These are phyloP conservation scores for Mobula hypostoma DNA, from an alignment of 2,113 vertebrate species.

Conservation along the genomic window DNA sequence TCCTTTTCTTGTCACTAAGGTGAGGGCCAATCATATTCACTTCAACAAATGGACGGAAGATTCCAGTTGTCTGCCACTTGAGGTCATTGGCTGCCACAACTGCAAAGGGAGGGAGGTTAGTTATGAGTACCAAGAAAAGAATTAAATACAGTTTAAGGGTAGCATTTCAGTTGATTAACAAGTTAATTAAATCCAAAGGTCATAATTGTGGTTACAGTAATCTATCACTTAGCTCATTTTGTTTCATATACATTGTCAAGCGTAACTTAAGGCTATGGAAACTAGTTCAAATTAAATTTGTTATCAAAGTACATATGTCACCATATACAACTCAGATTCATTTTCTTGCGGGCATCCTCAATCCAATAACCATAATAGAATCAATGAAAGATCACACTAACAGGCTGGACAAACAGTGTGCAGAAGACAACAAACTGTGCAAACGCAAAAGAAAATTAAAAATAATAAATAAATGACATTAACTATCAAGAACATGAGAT, in stretches of 20 bases:
- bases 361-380: too few species aligned
- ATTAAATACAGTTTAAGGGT: not conserved
- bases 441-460: too few species aligned
- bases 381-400: too few species aligned
- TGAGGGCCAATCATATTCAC: constrained; percentile 93
- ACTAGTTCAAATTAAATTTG: not conserved
- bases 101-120: constrained; percentile 43
- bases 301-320: too few species aligned
- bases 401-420: too few species aligned
- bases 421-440: too few species aligned
- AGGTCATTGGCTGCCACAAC: constrained; percentile 97
- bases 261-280: not conserved
- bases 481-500: too few species aligned
- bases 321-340: too few species aligned
- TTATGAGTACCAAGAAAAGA: not conserved
- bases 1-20: constrained; percentile 95
- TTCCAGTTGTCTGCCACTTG: constrained; percentile 94
- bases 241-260: not conserved
- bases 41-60: constrained; percentile 94
- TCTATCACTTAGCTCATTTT: not conserved
- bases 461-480: too few species aligned
- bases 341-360: too few species aligned
- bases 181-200: not conserved
- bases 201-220: not conserved
- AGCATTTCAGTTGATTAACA: not conserved